Evolutionary conservation across 2,797 vertebrate genomes (phyloP), one percentile per base, ranked within the genome.

Genomic region (Australoheros facetus): DNA sequence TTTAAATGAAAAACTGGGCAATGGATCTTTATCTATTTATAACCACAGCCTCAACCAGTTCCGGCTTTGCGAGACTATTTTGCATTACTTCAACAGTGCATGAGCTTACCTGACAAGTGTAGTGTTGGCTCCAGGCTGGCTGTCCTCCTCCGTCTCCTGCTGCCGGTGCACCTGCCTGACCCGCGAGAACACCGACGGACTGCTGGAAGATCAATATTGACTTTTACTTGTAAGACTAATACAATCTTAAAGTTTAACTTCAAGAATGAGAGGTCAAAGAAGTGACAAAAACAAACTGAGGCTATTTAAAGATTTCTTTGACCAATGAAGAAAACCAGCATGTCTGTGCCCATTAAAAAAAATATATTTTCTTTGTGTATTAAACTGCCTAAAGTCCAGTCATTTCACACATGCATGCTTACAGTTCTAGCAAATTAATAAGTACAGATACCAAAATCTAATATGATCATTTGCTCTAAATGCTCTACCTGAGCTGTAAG

Each of bases 111-210:
- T 97, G 91, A 95, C 86, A 0, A 92, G 91, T 69, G 83, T 64
- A 69, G 84, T 26, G 54, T 91, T 85, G 80, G 85, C 66, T 70
- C 85, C 85, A 28, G 93, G 82, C 66, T 91, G 79, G 76, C 76
- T 81, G 56, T 91, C 94, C 14, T 92, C 93, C 85, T 71, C 91
- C 32, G 87, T 86, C 64, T 96, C 94, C 79, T 95, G 94, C 89
- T 96, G 96, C 53, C 94, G 93, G 86, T 82, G 96, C 56, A 93
- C 95, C 93, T 98, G 97, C 86, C 96, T 95, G 75, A 97, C 95
- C 6, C 96, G 96, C 84, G 95, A 96, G 89, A 98, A 97, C 83
- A 98, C 96, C 0, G 97, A 97, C 1, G 94, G 83, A 74, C 95
- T 95, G 91, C 91, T 70, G 88, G 88, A 72, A 75, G 75, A 78